Percentiles rank a stretch among this genome's conserved stretches.
These are phyloP conservation scores for Hoplodrina blanda DNA, from an alignment of 2,888 invertebrate species.

Conservation along the genomic window DNA sequence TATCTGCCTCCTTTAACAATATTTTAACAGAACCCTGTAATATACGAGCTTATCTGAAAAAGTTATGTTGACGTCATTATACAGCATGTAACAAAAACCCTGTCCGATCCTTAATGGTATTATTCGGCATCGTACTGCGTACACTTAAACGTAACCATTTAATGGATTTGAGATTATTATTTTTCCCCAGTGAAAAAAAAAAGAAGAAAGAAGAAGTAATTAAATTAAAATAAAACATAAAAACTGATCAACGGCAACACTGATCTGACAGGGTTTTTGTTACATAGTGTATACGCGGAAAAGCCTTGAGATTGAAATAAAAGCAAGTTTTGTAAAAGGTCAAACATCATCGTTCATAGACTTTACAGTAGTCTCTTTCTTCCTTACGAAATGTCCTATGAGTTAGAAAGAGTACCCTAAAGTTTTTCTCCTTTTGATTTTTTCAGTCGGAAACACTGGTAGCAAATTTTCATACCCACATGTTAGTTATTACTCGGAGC, in stretches of 20 bases:
- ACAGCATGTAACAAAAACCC: too few species aligned
- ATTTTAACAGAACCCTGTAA: slow-evolving; percentile 46
- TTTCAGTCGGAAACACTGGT: not conserved
- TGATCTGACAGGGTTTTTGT: too few species aligned
- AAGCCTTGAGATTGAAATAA: not conserved
- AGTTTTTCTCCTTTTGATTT: not conserved
- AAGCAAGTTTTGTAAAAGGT: not conserved
- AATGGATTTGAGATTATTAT: too few species aligned
- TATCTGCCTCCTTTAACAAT: slow-evolving; percentile 8
- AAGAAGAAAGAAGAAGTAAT: too few species aligned
- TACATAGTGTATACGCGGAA: too few species aligned
- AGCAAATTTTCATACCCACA: not conserved
- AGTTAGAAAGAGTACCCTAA: not conserved
- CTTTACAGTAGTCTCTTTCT: not conserved
- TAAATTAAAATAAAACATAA: too few species aligned
- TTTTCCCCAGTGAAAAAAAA: too few species aligned
- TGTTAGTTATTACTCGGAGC: not conserved
- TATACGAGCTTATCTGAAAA: slow-evolving; percentile 19
- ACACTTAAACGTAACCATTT: too few species aligned
- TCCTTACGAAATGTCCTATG: not conserved
- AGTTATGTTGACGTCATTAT: not conserved
- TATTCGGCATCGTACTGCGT: too few species aligned
- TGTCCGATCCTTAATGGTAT: too few species aligned
- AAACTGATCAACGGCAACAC: too few species aligned
- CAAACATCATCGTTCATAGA: not conserved